These are phyloP conservation scores for Acromyrmex heyeri DNA, from an alignment of 1,140 invertebrate genomes.

Conservation along the genomic window DNA sequence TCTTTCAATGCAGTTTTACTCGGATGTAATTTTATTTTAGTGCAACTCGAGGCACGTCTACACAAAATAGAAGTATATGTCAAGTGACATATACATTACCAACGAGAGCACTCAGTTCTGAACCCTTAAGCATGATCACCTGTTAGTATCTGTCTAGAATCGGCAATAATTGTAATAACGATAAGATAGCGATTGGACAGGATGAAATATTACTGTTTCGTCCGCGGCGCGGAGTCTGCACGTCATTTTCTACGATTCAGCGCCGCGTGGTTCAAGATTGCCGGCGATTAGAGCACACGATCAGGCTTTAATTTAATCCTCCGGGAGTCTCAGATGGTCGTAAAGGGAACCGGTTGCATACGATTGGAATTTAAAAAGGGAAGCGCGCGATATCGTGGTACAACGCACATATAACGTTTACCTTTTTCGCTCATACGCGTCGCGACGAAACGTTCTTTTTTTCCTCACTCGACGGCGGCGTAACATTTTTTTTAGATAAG, in stretches of 20 bases:
- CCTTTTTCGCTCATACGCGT: not conserved
- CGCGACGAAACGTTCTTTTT: not conserved
- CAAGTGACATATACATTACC: conserved; percentile 1
- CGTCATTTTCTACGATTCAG: conserved; percentile 43
- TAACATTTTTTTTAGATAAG: conserved; percentile 4
- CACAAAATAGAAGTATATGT: conserved; percentile 12
- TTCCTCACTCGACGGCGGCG: not conserved
- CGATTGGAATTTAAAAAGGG: conserved; percentile 61
- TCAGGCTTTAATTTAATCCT: conserved; percentile 75
- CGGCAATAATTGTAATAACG: conserved; percentile 43
- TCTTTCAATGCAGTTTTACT: not conserved
- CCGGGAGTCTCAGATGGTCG: conserved; percentile 46
- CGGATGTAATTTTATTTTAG: not conserved
- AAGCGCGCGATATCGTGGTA: conserved; percentile 9
- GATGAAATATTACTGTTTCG: conserved; percentile 60
- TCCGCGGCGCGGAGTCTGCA: not conserved
- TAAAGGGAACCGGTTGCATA: conserved; percentile 76
- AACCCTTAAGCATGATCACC: conserved; percentile 36
- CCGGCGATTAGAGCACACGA: conserved; percentile 65
- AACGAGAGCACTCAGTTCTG: conserved; percentile 25
- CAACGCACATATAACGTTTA: conserved; percentile 10
- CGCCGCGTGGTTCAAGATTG: conserved; percentile 59
- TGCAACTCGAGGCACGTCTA: not conserved
- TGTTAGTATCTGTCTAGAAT: conserved; percentile 19
- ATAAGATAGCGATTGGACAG: conserved; percentile 46